Evolutionary conservation across 1,140 invertebrate genomes (phyloP), one percentile per base, ranked within the genome.

Genomic region (Zaprionus ghesquierei): DNA sequence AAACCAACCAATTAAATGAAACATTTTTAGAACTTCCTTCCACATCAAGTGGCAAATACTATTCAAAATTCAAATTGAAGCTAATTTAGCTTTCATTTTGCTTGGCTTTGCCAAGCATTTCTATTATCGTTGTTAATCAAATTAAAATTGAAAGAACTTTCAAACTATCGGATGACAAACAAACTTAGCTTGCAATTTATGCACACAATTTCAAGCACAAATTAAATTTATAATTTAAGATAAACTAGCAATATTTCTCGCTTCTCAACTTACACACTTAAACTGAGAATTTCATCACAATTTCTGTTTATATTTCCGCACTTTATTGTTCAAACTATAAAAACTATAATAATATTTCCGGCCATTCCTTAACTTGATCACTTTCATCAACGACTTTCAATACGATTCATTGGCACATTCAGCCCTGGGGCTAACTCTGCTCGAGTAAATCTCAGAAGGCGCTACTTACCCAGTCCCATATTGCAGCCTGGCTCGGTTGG

Each of bases 381-480:
- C 46, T 22, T 49, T 49, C 15, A 3, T 6, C 25, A 35, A 15
- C 23, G 44, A 54, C 44, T 62, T 35, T 49, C 54, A 72, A 46
- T 68, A 22, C 9, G 5, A 61, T 69, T 69, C 31, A 61, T 68
- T 23, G 27, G 18, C 65, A 62, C 35, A 15, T 65, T 69, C 33
- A 69, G 60, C 44, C 55, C 54, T 38, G 3, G 20, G 20, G 27
- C 4, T 31, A 62, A 23, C 20, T 53, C 68, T 58, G n/a, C n/a
- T 62, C 56, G 53, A 27, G 12, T n/a, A 62, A 69, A 74, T 70
- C 62, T 66, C 63, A 15, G 49, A 53, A 69, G 51, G 51, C 51
- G 41, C 65, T 78, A 85, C 81, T 85, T 78, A 85, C 81, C 81
- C 78, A 81, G 66, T 78, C 55, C 63, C 77, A 60, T 75, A 51